A percentile compares a stretch with the other conserved stretches of the same genome.
Conservation (phyloP, 2,797 vertebrate species). For the Cossypha niveicapilla region DNA sequence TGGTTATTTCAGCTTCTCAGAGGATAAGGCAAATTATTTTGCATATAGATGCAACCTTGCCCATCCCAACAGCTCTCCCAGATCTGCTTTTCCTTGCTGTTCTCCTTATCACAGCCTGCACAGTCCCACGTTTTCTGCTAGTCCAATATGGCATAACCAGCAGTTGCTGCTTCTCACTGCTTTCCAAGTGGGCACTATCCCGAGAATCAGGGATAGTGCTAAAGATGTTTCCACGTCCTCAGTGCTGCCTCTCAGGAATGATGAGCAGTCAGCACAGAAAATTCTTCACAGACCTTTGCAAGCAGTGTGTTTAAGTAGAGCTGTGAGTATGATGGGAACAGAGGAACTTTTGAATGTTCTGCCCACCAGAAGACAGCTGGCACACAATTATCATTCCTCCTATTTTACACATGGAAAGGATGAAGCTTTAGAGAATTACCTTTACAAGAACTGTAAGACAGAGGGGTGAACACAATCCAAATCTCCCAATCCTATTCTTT, state of each 20-base stretch:
- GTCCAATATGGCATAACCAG: not conserved
- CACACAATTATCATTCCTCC: slow-evolving; percentile 22
- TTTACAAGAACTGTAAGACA: not conserved
- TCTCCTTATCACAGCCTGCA: not conserved
- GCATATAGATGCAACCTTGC: not conserved
- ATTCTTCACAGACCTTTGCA: slow-evolving; percentile 20
- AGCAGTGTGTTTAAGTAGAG: not conserved
- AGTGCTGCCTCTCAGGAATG: not conserved
- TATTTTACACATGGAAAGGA: slow-evolving; percentile 29
- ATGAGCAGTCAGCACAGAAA: slow-evolving; percentile 6
- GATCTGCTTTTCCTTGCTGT: not conserved
- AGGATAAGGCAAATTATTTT: fast-evolving
- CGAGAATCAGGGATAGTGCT: not conserved
- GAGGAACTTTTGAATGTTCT: slow-evolving; percentile 28
- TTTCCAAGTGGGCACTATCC: slow-evolving; percentile 2
- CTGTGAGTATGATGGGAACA: not conserved
- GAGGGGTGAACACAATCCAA: slow-evolving; percentile 20
- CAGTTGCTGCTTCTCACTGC: not conserved
- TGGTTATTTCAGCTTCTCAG: not conserved
- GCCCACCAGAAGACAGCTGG: slow-evolving; percentile 47
- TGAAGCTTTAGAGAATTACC: slow-evolving; percentile 21
- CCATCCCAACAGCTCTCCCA: not conserved
- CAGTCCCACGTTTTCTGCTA: not conserved
- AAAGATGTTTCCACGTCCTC: not conserved
- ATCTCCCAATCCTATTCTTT: not conserved